A percentile compares a stretch with the other conserved stretches of the same genome.
These are phyloP conservation scores for Poecile montanus DNA, from an alignment of 2,797 vertebrate species.

Conservation along the genomic window DNA sequence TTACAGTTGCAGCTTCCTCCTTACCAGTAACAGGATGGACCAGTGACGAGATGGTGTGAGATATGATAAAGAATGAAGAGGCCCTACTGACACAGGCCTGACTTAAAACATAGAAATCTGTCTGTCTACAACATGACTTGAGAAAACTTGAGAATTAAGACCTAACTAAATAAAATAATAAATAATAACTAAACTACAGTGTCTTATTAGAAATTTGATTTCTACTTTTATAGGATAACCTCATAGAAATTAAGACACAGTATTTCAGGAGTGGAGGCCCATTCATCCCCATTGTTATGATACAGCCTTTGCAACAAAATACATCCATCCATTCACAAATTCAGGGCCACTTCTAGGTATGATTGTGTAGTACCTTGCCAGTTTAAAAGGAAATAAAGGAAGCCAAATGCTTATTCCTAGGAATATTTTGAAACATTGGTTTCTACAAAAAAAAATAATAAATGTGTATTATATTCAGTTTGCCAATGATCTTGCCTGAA, in stretches of 20 bases:
- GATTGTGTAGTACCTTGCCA: neutral
- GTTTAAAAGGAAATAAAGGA: neutral
- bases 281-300: neutral
- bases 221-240: neutral
- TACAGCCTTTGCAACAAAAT: neutral
- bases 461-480: neutral
- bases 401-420: neutral
- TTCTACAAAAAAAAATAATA: neutral
- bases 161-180: too few relatives aligned
- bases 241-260: neutral
- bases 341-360: neutral
- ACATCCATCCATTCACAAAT: neutral
- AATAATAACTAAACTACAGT: neutral
- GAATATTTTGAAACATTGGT: neutral
- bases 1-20: neutral
- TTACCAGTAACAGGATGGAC: neutral
- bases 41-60: neutral
- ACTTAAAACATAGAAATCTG: neutral
- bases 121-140: neutral
- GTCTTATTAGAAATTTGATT: neutral
- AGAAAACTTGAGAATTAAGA: neutral
- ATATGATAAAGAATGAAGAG: neutral
- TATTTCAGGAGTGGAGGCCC: neutral
- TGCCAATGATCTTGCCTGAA: neutral
- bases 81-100: neutral